Percentiles rank a stretch among this genome's conserved stretches.
Evolutionary conservation across 2,888 invertebrate genomes (phyloP).

Genomic region (Polia nebulosa): DNA sequence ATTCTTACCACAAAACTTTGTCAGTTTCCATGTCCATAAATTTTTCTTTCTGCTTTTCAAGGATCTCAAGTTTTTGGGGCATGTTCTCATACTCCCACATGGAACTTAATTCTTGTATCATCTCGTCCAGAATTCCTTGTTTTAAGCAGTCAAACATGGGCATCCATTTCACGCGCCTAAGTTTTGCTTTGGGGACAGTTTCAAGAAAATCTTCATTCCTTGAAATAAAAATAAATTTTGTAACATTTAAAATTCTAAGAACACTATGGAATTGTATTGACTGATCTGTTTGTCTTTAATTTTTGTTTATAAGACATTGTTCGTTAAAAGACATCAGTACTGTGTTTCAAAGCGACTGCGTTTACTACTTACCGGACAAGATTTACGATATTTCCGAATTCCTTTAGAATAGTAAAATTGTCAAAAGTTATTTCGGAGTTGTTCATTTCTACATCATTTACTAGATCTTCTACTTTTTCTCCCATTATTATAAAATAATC

Average conservation of each 20-base stretch:
- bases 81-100: conserved; percentile 89
- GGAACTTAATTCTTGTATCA: conserved; percentile 83
- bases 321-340: neutral
- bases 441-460: conserved; percentile 76
- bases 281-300: neutral
- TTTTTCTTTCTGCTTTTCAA: conserved; percentile 85
- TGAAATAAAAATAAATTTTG: conserved; percentile 41
- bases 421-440: conserved; percentile 80
- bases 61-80: conserved; percentile 80
- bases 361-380: conserved; percentile 78
- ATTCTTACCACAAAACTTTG: conserved; percentile 75
- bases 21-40: conserved; percentile 76
- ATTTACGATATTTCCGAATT: conserved; percentile 85
- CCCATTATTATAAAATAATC: conserved; percentile 72
- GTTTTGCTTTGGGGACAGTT: conserved; percentile 84
- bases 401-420: conserved; percentile 84
- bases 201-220: conserved; percentile 88
- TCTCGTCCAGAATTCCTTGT: conserved; percentile 83
- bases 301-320: neutral
- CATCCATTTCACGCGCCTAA: conserved; percentile 85
- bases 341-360: neutral
- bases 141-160: conserved; percentile 86
- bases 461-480: conserved; percentile 74
- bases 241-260: neutral
- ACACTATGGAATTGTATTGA: neutral